A percentile compares a stretch with the other conserved stretches of the same genome.
Conservation (phyloP, 2,797 vertebrate genomes). For the Cyprinella venusta region DNA sequence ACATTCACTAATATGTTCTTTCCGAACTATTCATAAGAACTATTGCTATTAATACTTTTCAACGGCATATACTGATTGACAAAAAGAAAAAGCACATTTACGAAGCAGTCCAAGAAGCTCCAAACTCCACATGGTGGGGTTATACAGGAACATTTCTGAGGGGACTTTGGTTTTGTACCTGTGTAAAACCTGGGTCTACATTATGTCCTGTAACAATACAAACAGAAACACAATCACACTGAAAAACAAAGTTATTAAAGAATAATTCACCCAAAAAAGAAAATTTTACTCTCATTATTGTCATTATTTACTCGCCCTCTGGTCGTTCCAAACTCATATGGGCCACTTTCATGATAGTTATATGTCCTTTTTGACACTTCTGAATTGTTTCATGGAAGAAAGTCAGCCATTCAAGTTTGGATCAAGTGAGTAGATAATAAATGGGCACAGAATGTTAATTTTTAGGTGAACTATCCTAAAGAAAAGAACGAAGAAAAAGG, state of each 20-base stretch:
- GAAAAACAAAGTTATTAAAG: constrained; percentile 62
- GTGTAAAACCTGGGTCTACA: constrained; percentile 81
- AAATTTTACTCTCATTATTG: not conserved
- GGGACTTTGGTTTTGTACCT: constrained; percentile 94
- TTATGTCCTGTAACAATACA: constrained; percentile 61
- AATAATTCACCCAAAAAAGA: constrained; percentile 49
- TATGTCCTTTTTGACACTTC: not conserved
- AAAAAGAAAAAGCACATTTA: constrained; percentile 68
- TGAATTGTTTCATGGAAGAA: not conserved
- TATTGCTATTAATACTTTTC: constrained; percentile 98
- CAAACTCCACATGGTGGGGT: constrained; percentile 76
- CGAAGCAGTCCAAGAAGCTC: constrained; percentile 74
- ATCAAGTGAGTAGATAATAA: not conserved
- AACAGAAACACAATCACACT: constrained; percentile 63
- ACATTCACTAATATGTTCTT: constrained; percentile 80
- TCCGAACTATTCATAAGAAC: constrained; percentile 81
- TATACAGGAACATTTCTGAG: constrained; percentile 80
- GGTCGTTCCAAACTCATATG: not conserved
- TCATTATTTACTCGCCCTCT: not conserved
- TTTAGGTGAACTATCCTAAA: constrained; percentile 40
- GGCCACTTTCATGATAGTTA: not conserved
- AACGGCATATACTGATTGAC: constrained; percentile 82
- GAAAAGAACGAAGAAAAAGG: constrained; percentile 82
- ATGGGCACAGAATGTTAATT: not conserved
- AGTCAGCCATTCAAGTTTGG: not conserved